Evolutionary conservation across 2,113 vertebrate species (phyloP), one percentile per base, ranked within the genome.

Genomic region (Rhea pennata): DNA sequence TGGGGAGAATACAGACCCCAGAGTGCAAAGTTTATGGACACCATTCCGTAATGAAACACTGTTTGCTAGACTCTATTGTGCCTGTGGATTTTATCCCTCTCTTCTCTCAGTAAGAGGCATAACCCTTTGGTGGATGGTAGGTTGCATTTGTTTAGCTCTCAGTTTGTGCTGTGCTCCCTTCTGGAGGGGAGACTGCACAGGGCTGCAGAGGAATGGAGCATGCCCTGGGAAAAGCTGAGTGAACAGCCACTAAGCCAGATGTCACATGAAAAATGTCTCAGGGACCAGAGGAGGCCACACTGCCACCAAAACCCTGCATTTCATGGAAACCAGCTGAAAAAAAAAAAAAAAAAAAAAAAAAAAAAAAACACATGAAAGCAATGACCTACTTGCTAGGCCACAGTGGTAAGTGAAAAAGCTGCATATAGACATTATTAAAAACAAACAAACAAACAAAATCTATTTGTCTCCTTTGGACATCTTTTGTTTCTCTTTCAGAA

Each of bases 401-500:
- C 58, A 56, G 6, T 33, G 14, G 33, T 19, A 93, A 87, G 13
- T 39, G 23, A 14, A 39, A 91, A 91, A 91, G 3, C 10, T 87
- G 42, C 54, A 9, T 78, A 59, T 54, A 74, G 91, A 42, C 21
- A 66, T 6, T 27, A 59, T 29, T 87, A 83, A 36, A 23, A 62
- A 62, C 53, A 14, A 13, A 53, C 78, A 93, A 77, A 31, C 56
- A 59, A 33, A 33, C 56, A 4, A 62, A 73, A 29, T 3, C 1
- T 77, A 5, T 71, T 87, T 78, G 7, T 78, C 56, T 93, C 26
- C 6, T 14, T 92, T 46, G 59, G 69, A 67, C 1, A 42, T 51
- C 84, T 84, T 42, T n/a, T 73, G 13, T 64, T 94, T 93, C n/a
- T 50, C 21, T 93, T 84, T 82, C 39, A 61, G 46, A 91, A 87